Conservation (phyloP, 1,140 invertebrate genomes). For the Cydia amplana region DNA sequence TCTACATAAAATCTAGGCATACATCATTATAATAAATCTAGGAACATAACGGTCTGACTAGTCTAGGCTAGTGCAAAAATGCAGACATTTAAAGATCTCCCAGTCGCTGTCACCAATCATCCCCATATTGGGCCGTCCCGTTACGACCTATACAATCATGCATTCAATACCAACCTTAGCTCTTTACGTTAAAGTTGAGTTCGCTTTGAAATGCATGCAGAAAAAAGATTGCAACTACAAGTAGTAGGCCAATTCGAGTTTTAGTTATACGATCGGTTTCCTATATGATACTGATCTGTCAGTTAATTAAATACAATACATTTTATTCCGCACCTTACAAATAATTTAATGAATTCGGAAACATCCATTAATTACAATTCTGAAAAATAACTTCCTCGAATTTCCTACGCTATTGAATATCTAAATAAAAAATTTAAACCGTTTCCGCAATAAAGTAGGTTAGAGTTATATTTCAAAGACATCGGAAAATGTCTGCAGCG, state of each 20-base stretch:
- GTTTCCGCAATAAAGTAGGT: not conserved
- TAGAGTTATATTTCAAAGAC: slow-evolving; percentile 11
- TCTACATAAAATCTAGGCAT: too few species aligned
- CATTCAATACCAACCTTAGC: slow-evolving; percentile 31
- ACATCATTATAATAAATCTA: slow-evolving; percentile 7
- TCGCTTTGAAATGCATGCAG: not conserved
- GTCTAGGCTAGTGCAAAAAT: slow-evolving; percentile 1
- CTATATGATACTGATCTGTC: too few species aligned
- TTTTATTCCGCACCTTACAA: too few species aligned
- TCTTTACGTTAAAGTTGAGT: slow-evolving; percentile 33
- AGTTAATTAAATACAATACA: too few species aligned
- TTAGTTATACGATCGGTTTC: too few species aligned
- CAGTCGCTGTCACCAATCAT: slow-evolving; percentile 34
- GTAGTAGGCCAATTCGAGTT: too few species aligned
- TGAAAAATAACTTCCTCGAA: not conserved
- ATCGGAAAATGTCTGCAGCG: not conserved
- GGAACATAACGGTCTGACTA: not conserved
- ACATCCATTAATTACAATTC: not conserved
- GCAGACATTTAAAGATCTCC: slow-evolving; percentile 7
- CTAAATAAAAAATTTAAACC: not conserved
- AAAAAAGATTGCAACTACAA: not conserved
- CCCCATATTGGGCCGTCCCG: slow-evolving; percentile 50
- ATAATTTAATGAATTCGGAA: too few species aligned
- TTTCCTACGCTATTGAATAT: not conserved
- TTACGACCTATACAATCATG: slow-evolving; percentile 35